Conservation (phyloP, 2,888 invertebrate genomes). For the Brenthis hecate region DNA sequence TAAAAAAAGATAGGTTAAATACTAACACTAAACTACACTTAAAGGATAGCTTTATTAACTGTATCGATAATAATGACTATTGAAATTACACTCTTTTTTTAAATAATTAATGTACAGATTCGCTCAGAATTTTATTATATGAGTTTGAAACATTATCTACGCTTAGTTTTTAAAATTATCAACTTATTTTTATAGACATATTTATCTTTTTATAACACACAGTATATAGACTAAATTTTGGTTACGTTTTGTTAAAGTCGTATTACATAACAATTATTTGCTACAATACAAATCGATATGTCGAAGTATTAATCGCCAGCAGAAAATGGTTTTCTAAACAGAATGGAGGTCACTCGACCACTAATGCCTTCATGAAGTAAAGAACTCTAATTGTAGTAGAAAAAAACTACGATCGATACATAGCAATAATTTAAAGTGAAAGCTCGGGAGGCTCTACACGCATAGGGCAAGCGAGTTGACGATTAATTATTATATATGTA, state of each 20-base stretch:
- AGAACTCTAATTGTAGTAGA: conserved; percentile 32
- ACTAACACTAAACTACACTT: too few species aligned
- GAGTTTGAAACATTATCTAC: too few species aligned
- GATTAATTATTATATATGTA: background rate
- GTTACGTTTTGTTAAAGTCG: background rate
- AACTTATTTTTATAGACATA: too few species aligned
- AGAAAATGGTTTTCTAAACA: conserved; percentile 8
- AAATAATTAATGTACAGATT: too few species aligned
- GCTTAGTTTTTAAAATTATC: too few species aligned
- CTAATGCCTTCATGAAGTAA: conserved; percentile 29
- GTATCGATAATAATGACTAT: too few species aligned
- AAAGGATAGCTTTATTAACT: too few species aligned
- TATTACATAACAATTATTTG: conserved; percentile 1
- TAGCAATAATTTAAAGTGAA: conserved; percentile 40
- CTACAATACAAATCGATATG: conserved; percentile 5
- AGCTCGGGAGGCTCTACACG: conserved; percentile 2
- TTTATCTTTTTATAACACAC: too few species aligned
- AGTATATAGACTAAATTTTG: too few species aligned
- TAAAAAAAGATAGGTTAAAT: too few species aligned
- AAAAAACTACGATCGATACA: conserved; percentile 37
- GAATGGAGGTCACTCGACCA: conserved; percentile 25
- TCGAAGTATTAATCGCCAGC: background rate
- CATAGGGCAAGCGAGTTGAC: conserved; percentile 23
- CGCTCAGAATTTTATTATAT: too few species aligned
- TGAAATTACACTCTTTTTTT: too few species aligned